These are phyloP conservation scores for Aldabrachelys gigantea DNA, from an alignment of 2,113 vertebrate genomes.

Conservation along the genomic window DNA sequence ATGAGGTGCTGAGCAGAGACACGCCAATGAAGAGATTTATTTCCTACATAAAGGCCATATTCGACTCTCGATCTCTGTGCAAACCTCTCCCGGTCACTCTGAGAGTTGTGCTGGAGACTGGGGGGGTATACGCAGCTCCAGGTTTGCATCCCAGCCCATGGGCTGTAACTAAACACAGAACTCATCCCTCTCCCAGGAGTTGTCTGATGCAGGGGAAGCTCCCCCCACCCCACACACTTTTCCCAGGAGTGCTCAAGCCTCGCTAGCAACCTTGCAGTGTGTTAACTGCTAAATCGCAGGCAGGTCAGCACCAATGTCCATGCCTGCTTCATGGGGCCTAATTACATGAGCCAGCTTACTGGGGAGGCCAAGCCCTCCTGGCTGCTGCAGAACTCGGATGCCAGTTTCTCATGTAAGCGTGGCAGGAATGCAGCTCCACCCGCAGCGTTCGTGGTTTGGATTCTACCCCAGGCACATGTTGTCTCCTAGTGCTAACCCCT, in stretches of 20 bases:
- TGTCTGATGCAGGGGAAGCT: background rate
- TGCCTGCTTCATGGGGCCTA: accelerated
- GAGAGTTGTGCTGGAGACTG: background rate
- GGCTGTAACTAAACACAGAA: background rate
- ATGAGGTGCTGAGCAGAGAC: too few species aligned
- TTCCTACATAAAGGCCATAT: background rate
- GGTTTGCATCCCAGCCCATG: background rate
- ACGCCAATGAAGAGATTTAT: too few species aligned
- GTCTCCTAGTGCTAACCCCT: background rate
- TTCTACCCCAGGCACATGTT: accelerated
- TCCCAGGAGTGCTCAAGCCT: background rate
- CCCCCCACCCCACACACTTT: background rate
- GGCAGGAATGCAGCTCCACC: background rate
- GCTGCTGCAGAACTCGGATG: accelerated
- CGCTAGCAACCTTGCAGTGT: background rate
- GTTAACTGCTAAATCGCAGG: background rate
- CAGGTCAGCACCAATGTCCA: background rate
- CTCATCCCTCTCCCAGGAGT: background rate
- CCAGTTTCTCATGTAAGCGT: background rate
- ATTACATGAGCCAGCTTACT: background rate
- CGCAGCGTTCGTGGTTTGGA: background rate
- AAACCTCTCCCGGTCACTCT: background rate
- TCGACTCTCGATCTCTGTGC: background rate
- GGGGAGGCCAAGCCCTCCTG: background rate
- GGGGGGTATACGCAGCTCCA: too few species aligned